Base-by-base conservation (phyloP, 1,140 invertebrate species). In the Musca vetustissima region DNA sequence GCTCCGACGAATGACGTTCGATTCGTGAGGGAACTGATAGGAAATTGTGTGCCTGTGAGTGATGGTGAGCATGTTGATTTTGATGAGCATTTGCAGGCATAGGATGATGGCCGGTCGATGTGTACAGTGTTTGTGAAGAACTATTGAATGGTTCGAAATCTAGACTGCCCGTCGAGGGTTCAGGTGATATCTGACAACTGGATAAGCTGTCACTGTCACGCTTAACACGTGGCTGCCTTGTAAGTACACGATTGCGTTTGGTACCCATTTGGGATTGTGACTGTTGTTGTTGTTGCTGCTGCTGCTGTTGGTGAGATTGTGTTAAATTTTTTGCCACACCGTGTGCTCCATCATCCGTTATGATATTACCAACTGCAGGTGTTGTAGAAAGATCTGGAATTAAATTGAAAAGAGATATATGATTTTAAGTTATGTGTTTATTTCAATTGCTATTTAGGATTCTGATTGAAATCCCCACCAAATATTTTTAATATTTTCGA, bases 141-240 rank as follows among this genome's bases (percentile, higher is more conserved):
- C 49, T 84, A 78, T 67, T 80, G 6, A 80, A 81, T 4, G 77
- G 86, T 84, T 70, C 83, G 74, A 70, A 84, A 78, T 70, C 88
- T 78, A 73, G 71, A 11, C 53, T 43, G 9, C 76, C 78, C 2
- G 74, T 48, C n/a, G 74, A 73, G 9, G 73, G 74, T 50, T 88
- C 87, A 14, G 86, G 84, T 36, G 84, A 83, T 74, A 81, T 76
- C 67, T 88, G 86, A 67, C 82, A 81, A 0, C 71, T 78, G 32
- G 78, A 78, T 14, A 80, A 59, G 53, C 78, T 80, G 72, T 89
- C 88, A 71, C 82, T 83, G 72, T 88, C 87, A 28, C 88, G 86
- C 74, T 90, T 90, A 47, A 91, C 86, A 24, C 89, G 82, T 4
- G 86, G 87, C 71, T 91, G 90, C 24, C 90, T 84, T 76, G 89